Percentiles rank a stretch among this genome's conserved stretches.
phyloP scores from a whole-genome alignment of 1,140 invertebrate species.

The Hyles vespertilio region DNA sequence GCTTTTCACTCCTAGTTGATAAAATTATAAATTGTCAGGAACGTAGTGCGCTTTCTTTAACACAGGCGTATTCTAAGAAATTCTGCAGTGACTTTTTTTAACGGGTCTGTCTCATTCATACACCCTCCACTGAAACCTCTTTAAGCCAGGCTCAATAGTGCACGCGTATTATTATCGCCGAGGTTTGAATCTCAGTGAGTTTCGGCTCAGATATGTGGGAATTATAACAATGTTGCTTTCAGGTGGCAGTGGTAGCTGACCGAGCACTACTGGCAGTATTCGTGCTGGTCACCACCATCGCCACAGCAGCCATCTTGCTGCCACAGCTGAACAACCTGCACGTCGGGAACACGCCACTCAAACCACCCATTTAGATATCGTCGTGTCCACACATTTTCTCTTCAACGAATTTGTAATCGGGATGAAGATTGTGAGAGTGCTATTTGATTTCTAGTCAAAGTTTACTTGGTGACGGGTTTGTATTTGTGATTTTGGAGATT shows the following conservation, averaged over 20 bases:
- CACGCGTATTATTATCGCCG: too few relatives aligned
- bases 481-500: background rate
- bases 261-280: constrained; percentile 69
- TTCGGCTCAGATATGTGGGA: too few relatives aligned
- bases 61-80: too few relatives aligned
- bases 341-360: constrained; percentile 65
- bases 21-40: too few relatives aligned
- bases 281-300: constrained; percentile 63
- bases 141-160: too few relatives aligned
- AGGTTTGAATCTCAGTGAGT: too few relatives aligned
- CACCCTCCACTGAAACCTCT: too few relatives aligned
- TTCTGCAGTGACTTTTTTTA: too few relatives aligned
- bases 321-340: constrained; percentile 65
- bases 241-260: constrained; percentile 72
- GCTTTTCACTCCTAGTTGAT: too few relatives aligned
- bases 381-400: background rate
- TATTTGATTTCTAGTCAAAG: background rate
- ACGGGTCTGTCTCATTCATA: too few relatives aligned
- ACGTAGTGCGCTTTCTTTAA: too few relatives aligned
- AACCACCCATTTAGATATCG: constrained; percentile 49
- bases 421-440: background rate
- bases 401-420: constrained; percentile 6
- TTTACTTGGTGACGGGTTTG: background rate
- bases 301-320: constrained; percentile 66
- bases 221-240: background rate